phyloP scores from a whole-genome alignment of 2,113 vertebrate genomes.

The Suncus etruscus region DNA sequence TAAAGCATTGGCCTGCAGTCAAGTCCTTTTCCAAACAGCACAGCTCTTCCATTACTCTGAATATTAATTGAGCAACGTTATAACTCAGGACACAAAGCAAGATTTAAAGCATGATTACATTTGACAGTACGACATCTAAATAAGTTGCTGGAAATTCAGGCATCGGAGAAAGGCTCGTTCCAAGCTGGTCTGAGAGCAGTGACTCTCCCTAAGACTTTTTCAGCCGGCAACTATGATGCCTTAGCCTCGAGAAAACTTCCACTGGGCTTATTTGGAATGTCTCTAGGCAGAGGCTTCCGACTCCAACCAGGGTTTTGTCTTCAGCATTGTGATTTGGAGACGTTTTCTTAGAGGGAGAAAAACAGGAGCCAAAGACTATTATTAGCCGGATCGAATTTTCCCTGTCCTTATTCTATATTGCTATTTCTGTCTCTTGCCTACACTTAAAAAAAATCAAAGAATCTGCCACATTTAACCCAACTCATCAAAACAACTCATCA shows the following conservation, averaged over 20 bases:
- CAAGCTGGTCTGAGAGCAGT: conserved; percentile 75
- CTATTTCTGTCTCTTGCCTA: conserved; percentile 32
- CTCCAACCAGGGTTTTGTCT: conserved; percentile 57
- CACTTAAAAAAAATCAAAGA: conserved; percentile 42
- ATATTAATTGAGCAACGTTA: conserved; percentile 91
- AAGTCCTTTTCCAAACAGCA: conserved; percentile 88
- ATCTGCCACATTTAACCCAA: conserved; percentile 41
- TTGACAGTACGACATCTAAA: conserved; percentile 89
- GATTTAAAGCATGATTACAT: conserved; percentile 90
- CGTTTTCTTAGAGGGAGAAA: background rate
- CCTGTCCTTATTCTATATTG: conserved; percentile 54
- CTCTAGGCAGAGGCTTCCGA: background rate
- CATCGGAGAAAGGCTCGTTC: conserved; percentile 55
- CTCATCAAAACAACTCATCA: conserved; percentile 55
- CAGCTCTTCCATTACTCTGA: conserved; percentile 90
- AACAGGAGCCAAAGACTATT: background rate
- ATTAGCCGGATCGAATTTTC: background rate
- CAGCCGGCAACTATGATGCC: conserved; percentile 52
- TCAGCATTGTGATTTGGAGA: conserved; percentile 27
- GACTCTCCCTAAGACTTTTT: conserved; percentile 31
- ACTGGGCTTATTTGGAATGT: background rate
- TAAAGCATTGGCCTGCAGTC: conserved; percentile 90
- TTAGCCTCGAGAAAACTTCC: background rate
- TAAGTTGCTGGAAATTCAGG: conserved; percentile 87
- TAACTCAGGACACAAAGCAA: conserved; percentile 90